These are phyloP conservation scores for Odontomachus brunneus DNA, from an alignment of 1,140 invertebrate genomes.

Conservation along the genomic window DNA sequence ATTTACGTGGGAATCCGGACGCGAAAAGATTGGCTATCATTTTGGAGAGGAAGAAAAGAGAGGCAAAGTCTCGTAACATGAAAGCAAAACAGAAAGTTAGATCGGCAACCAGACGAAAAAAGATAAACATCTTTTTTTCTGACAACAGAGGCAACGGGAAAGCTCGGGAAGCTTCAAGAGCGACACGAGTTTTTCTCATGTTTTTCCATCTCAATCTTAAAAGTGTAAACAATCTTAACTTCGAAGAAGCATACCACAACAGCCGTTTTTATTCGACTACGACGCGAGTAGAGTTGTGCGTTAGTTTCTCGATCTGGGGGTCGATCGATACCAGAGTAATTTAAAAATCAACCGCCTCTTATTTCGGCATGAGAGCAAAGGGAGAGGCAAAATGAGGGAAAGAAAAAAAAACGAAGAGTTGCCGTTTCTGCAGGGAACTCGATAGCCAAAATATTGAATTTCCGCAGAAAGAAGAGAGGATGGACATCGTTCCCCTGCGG, in stretches of 20 bases:
- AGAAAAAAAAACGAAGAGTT: constrained; percentile 38
- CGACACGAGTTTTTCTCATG: too few relatives aligned
- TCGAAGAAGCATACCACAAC: too few relatives aligned
- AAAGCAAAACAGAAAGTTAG: not conserved
- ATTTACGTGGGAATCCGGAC: constrained; percentile 30
- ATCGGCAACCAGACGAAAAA: not conserved
- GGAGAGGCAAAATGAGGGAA: not conserved
- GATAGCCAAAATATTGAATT: constrained; percentile 83
- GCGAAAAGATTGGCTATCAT: too few relatives aligned
- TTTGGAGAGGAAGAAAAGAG: not conserved
- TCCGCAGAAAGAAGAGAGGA: constrained; percentile 68
- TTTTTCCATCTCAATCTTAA: too few relatives aligned
- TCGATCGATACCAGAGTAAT: constrained; percentile 45
- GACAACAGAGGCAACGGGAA: not conserved
- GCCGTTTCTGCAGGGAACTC: constrained; percentile 69
- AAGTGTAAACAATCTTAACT: too few relatives aligned
- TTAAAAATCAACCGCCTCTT: constrained; percentile 46
- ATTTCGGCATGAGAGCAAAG: constrained; percentile 1
- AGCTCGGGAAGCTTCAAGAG: too few relatives aligned
- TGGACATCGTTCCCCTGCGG: constrained; percentile 54
- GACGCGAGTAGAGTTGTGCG: not conserved
- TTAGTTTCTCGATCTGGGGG: constrained; percentile 4
- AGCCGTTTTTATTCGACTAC: too few relatives aligned
- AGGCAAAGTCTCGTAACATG: not conserved
- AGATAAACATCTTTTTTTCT: too few relatives aligned